phyloP scores from a whole-genome alignment of 2,888 invertebrate species.

The Cheilosia pagana region DNA sequence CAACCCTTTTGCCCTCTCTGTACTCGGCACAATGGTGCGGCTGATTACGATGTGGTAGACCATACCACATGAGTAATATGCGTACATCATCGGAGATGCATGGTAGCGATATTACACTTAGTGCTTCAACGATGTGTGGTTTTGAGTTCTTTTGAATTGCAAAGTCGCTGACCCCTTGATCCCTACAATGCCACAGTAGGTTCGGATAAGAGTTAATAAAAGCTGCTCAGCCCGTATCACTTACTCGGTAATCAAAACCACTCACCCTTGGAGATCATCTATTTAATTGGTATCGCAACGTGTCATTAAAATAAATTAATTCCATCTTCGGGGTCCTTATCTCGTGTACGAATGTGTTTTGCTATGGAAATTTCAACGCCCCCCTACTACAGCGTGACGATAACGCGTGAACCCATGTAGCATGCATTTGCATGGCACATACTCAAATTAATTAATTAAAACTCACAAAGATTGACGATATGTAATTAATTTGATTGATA shows the following conservation, averaged over 20 bases:
- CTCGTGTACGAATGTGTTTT: neutral
- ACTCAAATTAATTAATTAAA: too few species aligned
- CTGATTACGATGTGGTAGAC: slow-evolving; percentile 13
- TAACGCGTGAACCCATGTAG: too few species aligned
- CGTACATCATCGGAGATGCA: slow-evolving; percentile 7
- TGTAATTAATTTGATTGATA: too few species aligned
- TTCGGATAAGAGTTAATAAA: too few species aligned
- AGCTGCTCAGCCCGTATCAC: too few species aligned
- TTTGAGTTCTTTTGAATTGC: neutral
- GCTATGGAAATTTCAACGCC: too few species aligned
- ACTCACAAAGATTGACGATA: too few species aligned
- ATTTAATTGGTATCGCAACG: neutral
- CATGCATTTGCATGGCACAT: too few species aligned
- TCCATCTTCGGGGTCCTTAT: slow-evolving; percentile 1
- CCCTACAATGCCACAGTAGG: too few species aligned
- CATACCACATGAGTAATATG: slow-evolving; percentile 2
- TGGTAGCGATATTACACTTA: neutral
- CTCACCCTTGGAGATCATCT: neutral
- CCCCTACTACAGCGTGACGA: too few species aligned
- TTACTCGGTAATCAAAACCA: neutral
- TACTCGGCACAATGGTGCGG: neutral
- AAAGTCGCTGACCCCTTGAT: too few species aligned
- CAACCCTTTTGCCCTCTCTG: too few species aligned
- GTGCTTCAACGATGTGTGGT: neutral
- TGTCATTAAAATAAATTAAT: slow-evolving; percentile 2